Conservation (phyloP, 2,113 vertebrate genomes). For the Oncorhynchus kisutch region DNA sequence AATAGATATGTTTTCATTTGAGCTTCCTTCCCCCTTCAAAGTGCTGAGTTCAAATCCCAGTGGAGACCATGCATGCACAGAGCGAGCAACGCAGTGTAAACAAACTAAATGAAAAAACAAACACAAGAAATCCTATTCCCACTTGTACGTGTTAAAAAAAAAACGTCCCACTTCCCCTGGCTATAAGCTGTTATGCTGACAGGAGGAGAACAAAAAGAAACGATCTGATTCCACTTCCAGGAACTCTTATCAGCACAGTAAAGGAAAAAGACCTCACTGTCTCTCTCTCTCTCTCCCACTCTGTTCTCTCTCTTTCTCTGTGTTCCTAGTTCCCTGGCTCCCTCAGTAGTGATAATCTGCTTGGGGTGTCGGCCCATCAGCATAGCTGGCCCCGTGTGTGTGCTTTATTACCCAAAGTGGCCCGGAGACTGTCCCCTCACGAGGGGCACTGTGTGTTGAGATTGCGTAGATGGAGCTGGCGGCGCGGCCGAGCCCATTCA, state of each 20-base stretch:
- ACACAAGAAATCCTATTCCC: constrained; percentile 54
- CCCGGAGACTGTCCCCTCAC: neutral
- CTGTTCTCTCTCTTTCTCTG: neutral
- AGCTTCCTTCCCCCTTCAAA: constrained; percentile 27
- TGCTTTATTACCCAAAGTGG: constrained; percentile 1
- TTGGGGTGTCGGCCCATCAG: neutral
- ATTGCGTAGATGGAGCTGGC: neutral
- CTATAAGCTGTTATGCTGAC: constrained; percentile 17
- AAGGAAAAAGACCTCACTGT: constrained; percentile 1
- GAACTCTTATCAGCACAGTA: neutral
- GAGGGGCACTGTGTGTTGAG: neutral
- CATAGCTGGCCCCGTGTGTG: neutral
- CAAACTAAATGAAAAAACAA: constrained; percentile 29
- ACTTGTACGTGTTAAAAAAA: constrained; percentile 44
- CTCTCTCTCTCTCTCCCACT: neutral
- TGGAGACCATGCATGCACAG: constrained; percentile 26
- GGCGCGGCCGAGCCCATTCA: neutral
- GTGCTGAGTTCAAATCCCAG: constrained; percentile 40
- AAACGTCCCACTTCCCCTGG: constrained; percentile 30
- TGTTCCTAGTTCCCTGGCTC: neutral
- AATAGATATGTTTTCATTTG: constrained; percentile 9
- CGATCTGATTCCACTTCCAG: neutral
- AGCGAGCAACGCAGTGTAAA: constrained; percentile 3
- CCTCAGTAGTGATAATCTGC: neutral
- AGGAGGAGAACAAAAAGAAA: constrained; percentile 17